Evolutionary conservation across 2,797 vertebrate genomes (phyloP), one percentile per base, ranked within the genome.

Genomic region (Vireo griseus): DNA sequence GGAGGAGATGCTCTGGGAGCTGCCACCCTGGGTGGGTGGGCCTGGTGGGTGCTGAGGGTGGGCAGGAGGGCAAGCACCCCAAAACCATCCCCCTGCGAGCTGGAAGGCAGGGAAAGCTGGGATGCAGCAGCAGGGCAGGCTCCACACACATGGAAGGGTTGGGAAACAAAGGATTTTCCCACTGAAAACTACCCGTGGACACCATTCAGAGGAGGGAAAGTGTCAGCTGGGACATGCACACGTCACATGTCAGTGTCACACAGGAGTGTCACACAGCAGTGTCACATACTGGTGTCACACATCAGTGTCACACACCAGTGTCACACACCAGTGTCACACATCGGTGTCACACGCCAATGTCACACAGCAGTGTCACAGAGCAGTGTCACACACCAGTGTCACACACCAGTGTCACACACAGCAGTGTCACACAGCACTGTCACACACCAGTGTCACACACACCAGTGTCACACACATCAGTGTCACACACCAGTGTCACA

Each of bases 91-190:
- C 39, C n/a, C 42, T 6, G 0, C 0, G 63, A 16, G 48, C 42
- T 3, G 13, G 0, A 3, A 18, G 51, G 79, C 10, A 45, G 61
- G 73, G 16, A 44, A 68, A 35, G 13, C 11, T 2, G 37, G 6
- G 40, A 5, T 1, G 61, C 26, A 1, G 10, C 25, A 2, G 5
- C 3, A 1, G 37, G 45, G 37, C 40, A 37, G 37, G 18, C 18
- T 9, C 24, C 1, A 0, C 0, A 9, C 9, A 1, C 2, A 0
- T 0, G 8, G 69, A 6, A 9, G 10, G 10, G n/a, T 1, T 15
- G 40, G 15, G 12, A 14, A 44, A 11, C 0, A 2, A 6, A 20
- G 17, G 39, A 2, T 79, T 52, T 33, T n/a, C 45, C 37, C 55
- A 0, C 51, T 2, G 29, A 1, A n/a, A 63, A 45, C 1, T 20